Evolutionary conservation across 2,797 vertebrate species (phyloP).

Genomic region (Macrochelys suwanniensis): DNA sequence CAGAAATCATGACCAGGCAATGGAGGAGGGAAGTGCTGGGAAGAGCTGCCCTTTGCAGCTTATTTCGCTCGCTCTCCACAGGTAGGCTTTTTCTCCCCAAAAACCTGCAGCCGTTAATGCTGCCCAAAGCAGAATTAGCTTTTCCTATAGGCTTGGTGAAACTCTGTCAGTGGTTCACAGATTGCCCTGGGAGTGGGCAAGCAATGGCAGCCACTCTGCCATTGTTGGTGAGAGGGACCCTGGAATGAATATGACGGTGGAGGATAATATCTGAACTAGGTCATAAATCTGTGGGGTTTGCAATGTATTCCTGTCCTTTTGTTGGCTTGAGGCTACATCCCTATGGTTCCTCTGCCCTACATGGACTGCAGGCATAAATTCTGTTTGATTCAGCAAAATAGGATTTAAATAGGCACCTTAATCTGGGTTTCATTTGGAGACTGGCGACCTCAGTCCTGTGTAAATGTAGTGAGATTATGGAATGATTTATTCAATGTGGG

Average conservation of each 20-base stretch:
- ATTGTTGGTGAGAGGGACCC: neutral
- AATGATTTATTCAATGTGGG: slow-evolving; percentile 30
- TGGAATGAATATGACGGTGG: neutral
- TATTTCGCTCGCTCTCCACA: neutral
- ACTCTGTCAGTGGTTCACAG: neutral
- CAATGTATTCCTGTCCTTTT: no score
- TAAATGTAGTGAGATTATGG: neutral
- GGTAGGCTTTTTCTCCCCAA: neutral
- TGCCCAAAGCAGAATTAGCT: neutral
- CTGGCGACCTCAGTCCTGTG: rapidly evolving
- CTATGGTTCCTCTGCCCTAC: neutral
- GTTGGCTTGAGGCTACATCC: neutral
- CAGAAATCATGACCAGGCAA: neutral
- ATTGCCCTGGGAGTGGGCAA: rapidly evolving
- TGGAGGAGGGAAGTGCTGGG: neutral
- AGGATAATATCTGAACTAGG: neutral
- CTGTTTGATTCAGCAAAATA: neutral
- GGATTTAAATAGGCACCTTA: neutral
- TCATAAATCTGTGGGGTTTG: rapidly evolving
- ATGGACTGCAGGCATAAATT: neutral
- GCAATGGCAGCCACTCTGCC: rapidly evolving
- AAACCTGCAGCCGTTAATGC: neutral
- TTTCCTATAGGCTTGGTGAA: neutral
- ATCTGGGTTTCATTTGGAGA: neutral
- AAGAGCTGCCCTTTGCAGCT: rapidly evolving